Conservation (phyloP, 2,888 invertebrate genomes). For the Ichneumoninae sp. region DNA sequence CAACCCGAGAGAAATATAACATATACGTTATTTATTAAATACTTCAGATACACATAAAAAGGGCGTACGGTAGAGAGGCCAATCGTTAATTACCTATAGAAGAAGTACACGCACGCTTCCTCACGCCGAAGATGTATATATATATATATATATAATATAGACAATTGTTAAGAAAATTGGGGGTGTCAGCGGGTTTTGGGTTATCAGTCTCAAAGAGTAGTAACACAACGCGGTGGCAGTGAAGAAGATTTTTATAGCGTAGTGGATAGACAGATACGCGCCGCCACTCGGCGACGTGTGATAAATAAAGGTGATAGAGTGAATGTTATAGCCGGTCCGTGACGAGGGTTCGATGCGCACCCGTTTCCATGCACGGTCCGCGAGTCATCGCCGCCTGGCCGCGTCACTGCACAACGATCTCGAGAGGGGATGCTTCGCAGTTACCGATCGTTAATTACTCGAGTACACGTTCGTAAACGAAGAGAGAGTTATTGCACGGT, state of each 20-base stretch:
- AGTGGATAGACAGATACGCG: constrained; percentile 20
- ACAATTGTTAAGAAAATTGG: constrained; percentile 37
- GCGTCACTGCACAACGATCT: constrained; percentile 55
- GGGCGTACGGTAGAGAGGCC: background rate
- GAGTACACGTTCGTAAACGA: constrained; percentile 56
- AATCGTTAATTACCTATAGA: constrained; percentile 7
- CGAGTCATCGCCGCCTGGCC: constrained; percentile 49
- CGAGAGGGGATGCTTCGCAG: constrained; percentile 26
- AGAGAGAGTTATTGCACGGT: constrained; percentile 46
- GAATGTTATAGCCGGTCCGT: constrained; percentile 6
- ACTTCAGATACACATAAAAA: constrained; percentile 38
- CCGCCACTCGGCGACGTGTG: constrained; percentile 32
- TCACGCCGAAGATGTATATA: background rate
- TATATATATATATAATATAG: background rate
- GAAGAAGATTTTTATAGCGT: constrained; percentile 55
- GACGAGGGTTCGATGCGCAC: constrained; percentile 56
- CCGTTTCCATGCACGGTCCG: constrained; percentile 41
- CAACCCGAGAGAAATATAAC: background rate
- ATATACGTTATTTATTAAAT: constrained; percentile 7
- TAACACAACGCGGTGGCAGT: constrained; percentile 64
- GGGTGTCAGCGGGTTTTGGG: constrained; percentile 18
- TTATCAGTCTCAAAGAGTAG: constrained; percentile 68
- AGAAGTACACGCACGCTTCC: constrained; percentile 1
- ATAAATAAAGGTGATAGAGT: constrained; percentile 58
- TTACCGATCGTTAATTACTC: constrained; percentile 59